Evolutionary conservation across 1,140 invertebrate genomes (phyloP).

Genomic region (honey bee (Apis mellifera)): DNA sequence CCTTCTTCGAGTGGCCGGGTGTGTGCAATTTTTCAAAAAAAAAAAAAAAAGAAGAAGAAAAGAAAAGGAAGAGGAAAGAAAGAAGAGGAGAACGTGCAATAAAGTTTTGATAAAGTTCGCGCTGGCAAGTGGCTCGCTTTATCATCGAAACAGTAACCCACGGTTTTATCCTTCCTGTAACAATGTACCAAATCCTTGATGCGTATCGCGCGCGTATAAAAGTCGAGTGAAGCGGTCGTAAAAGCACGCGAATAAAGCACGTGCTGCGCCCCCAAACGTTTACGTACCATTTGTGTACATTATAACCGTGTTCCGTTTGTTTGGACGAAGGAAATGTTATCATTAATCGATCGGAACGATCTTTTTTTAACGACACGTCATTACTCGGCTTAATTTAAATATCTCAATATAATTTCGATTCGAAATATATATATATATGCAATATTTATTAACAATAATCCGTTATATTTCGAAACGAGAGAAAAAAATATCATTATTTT

Average conservation of each 20-base stretch:
- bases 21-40: slow-evolving; percentile 2
- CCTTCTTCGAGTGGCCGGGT: neutral
- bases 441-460: too few relatives aligned
- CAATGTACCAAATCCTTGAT: slow-evolving; percentile 32
- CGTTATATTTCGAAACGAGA: too few relatives aligned
- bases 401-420: too few relatives aligned
- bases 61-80: neutral
- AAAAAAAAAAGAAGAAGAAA: neutral
- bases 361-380: neutral
- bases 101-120: slow-evolving; percentile 48
- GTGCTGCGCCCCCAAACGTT: neutral
- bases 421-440: too few relatives aligned
- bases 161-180: slow-evolving; percentile 30
- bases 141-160: slow-evolving; percentile 35
- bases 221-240: slow-evolving; percentile 32
- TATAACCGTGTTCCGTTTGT: neutral
- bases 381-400: neutral
- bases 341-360: neutral
- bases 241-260: slow-evolving; percentile 31
- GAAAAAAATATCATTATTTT: too few relatives aligned
- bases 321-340: neutral
- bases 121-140: slow-evolving; percentile 17
- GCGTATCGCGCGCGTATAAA: slow-evolving; percentile 23
- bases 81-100: slow-evolving; percentile 8
- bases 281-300: too few relatives aligned